Evolutionary conservation across 2,113 vertebrate genomes (phyloP).

Genomic region (Epinephelus moara): DNA sequence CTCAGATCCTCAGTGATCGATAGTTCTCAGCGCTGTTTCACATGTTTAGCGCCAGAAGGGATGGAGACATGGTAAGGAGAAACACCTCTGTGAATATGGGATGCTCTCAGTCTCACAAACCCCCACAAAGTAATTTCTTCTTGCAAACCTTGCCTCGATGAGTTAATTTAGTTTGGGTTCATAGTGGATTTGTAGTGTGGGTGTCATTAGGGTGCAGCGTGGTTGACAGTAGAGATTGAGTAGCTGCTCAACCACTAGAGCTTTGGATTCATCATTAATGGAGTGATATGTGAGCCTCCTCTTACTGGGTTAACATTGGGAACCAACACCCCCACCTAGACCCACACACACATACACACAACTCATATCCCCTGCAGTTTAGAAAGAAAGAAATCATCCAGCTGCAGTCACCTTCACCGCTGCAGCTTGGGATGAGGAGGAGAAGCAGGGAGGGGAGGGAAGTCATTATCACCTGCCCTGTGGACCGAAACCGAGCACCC

Average conservation of each 20-base stretch:
- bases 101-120: slow-evolving; percentile 27
- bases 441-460: slow-evolving; percentile 23
- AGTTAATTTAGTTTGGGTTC: slow-evolving; percentile 16
- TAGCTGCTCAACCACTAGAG: slow-evolving; percentile 20
- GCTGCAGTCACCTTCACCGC: slow-evolving; percentile 72
- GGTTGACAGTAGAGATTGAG: neutral
- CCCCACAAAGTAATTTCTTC: slow-evolving; percentile 56
- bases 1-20: slow-evolving; percentile 68
- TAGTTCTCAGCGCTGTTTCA: slow-evolving; percentile 64
- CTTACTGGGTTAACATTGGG: slow-evolving; percentile 23
- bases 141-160: neutral
- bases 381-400: slow-evolving; percentile 59
- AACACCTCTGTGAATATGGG: slow-evolving; percentile 45
- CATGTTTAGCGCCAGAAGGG: slow-evolving; percentile 64
- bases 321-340: slow-evolving; percentile 10
- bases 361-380: slow-evolving; percentile 37
- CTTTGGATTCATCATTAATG: slow-evolving; percentile 57
- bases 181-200: neutral
- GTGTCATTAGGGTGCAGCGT: neutral
- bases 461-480: slow-evolving; percentile 68
- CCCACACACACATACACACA: neutral
- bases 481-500: slow-evolving; percentile 64
- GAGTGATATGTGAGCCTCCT: slow-evolving; percentile 55
- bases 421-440: slow-evolving; percentile 47
- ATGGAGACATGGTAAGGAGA: slow-evolving; percentile 27